Percentiles rank a stretch among this genome's conserved stretches.
phyloP scores from a whole-genome alignment of 2,888 invertebrate species.

The Synergus itoensis region DNA sequence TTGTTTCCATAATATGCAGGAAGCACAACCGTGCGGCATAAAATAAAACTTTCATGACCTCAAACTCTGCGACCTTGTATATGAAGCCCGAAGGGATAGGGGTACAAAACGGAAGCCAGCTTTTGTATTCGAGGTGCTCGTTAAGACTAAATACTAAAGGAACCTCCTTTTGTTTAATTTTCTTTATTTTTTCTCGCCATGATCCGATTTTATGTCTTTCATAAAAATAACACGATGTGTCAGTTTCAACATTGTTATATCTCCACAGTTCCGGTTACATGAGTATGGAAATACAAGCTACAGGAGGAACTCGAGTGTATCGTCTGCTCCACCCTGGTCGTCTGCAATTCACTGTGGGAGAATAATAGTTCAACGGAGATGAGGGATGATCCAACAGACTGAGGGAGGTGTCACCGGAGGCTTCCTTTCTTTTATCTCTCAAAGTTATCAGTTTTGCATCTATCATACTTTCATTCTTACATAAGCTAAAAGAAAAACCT shows the following conservation, averaged over 20 bases:
- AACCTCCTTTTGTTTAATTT: slow-evolving; percentile 13
- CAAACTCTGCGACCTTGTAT: slow-evolving; percentile 20
- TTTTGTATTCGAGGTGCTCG: slow-evolving; percentile 37
- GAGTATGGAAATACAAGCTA: neutral
- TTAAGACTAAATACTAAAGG: slow-evolving; percentile 31
- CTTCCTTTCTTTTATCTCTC: neutral
- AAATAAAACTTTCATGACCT: slow-evolving; percentile 10
- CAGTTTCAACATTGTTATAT: slow-evolving; percentile 12
- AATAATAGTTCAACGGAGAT: slow-evolving; percentile 2
- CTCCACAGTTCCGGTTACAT: neutral
- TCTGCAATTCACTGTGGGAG: neutral
- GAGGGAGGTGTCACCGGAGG: slow-evolving; percentile 10
- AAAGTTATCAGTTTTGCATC: slow-evolving; percentile 10
- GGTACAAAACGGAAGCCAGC: neutral
- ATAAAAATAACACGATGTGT: neutral
- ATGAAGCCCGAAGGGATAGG: neutral
- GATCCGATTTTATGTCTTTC: slow-evolving; percentile 24
- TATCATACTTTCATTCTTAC: neutral
- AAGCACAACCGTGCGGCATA: neutral
- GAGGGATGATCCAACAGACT: neutral
- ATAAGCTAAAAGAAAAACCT: neutral
- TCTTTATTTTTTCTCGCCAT: slow-evolving; percentile 1
- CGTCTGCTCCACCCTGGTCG: neutral
- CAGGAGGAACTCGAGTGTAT: slow-evolving; percentile 2
- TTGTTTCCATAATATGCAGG: neutral